Percentiles rank a stretch among this genome's conserved stretches.
phyloP scores from a whole-genome alignment of 2,888 invertebrate species.

The Drosophila paramelanica region DNA sequence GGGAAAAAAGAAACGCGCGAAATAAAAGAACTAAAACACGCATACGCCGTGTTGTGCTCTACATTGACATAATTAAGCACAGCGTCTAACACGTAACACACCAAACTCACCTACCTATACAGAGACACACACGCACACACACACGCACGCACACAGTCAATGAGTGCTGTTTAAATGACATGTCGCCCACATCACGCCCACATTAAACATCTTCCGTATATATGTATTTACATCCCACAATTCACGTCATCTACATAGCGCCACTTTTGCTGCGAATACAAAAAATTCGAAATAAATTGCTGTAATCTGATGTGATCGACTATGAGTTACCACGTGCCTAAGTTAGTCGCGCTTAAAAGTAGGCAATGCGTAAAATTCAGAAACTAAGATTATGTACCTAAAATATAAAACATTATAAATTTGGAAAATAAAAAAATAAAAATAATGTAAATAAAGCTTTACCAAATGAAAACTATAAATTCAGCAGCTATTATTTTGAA shows the following conservation, averaged over 20 bases:
- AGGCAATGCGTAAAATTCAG: constrained; percentile 3
- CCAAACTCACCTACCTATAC: constrained; percentile 17
- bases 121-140: constrained; percentile 9
- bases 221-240: constrained; percentile 41
- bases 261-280: constrained; percentile 52
- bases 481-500: neutral
- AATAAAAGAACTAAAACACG: constrained; percentile 52
- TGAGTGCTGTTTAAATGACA: constrained; percentile 38
- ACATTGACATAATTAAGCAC: constrained; percentile 67
- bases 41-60: constrained; percentile 60
- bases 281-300: constrained; percentile 8
- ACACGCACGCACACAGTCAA: constrained; percentile 2
- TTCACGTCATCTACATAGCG: constrained; percentile 70
- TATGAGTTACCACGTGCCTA: constrained; percentile 14
- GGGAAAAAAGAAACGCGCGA: constrained; percentile 5
- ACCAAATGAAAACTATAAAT: neutral
- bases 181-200: constrained; percentile 46
- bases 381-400: neutral
- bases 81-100: constrained; percentile 45
- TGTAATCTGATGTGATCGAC: constrained; percentile 4
- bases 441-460: neutral
- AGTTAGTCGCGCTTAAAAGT: constrained; percentile 17
- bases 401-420: neutral
- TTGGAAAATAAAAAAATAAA: neutral
- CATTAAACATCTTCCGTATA: constrained; percentile 33